These are phyloP conservation scores for Chanos chanos DNA, from an alignment of 2,797 vertebrate species.

Conservation along the genomic window DNA sequence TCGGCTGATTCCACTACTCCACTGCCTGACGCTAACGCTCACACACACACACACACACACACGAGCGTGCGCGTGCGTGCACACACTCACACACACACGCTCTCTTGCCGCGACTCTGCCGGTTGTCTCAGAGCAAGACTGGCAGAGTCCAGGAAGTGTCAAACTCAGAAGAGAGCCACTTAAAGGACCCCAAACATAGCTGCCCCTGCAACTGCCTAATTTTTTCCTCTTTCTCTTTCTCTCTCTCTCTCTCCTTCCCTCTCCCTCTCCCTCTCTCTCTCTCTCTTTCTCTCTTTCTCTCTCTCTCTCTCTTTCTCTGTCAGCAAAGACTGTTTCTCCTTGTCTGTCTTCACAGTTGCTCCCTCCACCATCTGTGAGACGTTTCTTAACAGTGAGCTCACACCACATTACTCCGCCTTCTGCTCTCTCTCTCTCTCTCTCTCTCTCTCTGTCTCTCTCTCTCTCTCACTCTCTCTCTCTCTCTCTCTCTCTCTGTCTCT, in stretches of 20 bases:
- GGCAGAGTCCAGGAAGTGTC: slow-evolving; percentile 58
- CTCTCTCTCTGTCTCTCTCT: too few species aligned
- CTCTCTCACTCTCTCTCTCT: too few species aligned
- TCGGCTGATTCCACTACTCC: slow-evolving; percentile 4
- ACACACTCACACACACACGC: not conserved
- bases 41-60: not conserved
- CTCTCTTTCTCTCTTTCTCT: not conserved
- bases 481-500: too few species aligned
- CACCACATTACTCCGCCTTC: too few species aligned
- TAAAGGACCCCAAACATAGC: slow-evolving; percentile 50
- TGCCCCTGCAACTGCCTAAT: slow-evolving; percentile 48
- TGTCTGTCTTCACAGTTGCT: too few species aligned
- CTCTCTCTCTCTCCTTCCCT: not conserved
- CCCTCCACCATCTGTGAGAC: too few species aligned
- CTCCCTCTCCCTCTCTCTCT: not conserved
- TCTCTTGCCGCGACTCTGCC: slow-evolving; percentile 27
- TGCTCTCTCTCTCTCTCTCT: too few species aligned
- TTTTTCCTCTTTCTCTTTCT: not conserved
- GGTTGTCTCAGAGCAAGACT: slow-evolving; percentile 42
- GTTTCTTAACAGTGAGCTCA: too few species aligned
- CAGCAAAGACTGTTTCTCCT: slow-evolving; percentile 15
- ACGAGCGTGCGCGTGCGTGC: not conserved
- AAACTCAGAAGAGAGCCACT: slow-evolving; percentile 43
- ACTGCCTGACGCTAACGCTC: slow-evolving; percentile 2
- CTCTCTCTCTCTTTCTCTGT: not conserved